phyloP scores from a whole-genome alignment of 2,797 vertebrate genomes.

The Pogoniulus pusillus region DNA sequence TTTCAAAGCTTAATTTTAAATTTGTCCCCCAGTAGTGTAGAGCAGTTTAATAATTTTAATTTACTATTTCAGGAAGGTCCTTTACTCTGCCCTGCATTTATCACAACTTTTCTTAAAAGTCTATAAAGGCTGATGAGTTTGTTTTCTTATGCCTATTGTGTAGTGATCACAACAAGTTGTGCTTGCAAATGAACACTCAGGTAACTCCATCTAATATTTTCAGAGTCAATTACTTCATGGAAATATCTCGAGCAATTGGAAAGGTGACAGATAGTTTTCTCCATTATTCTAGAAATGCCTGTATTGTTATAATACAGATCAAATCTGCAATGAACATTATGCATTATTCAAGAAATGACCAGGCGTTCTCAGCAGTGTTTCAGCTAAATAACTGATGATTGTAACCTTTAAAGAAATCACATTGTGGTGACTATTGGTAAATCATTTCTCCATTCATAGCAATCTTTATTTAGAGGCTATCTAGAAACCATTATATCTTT shows the following conservation, averaged over 20 bases:
- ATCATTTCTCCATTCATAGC: conserved; percentile 80
- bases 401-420: conserved; percentile 88
- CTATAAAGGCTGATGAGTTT: conserved; percentile 72
- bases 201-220: conserved; percentile 70
- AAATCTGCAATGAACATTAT: conserved; percentile 74
- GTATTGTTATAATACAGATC: conserved; percentile 77
- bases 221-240: conserved; percentile 77
- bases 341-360: conserved; percentile 82
- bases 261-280: conserved; percentile 74
- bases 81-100: conserved; percentile 60
- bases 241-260: conserved; percentile 75
- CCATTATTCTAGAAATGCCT: conserved; percentile 78
- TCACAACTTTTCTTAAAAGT: conserved; percentile 67
- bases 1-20: conserved; percentile 70
- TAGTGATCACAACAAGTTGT: conserved; percentile 67
- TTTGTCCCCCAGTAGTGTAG: conserved; percentile 31
- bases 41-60: conserved; percentile 70
- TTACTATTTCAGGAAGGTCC: conserved; percentile 55
- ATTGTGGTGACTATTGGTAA: conserved; percentile 79
- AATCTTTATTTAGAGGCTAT: conserved; percentile 81
- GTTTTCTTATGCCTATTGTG: conserved; percentile 67
- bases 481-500: conserved; percentile 78
- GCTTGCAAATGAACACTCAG: conserved; percentile 61
- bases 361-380: conserved; percentile 75
- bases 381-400: conserved; percentile 86